Evolutionary conservation across 1,140 invertebrate genomes (phyloP).

Genomic region (Colletes latitarsis): DNA sequence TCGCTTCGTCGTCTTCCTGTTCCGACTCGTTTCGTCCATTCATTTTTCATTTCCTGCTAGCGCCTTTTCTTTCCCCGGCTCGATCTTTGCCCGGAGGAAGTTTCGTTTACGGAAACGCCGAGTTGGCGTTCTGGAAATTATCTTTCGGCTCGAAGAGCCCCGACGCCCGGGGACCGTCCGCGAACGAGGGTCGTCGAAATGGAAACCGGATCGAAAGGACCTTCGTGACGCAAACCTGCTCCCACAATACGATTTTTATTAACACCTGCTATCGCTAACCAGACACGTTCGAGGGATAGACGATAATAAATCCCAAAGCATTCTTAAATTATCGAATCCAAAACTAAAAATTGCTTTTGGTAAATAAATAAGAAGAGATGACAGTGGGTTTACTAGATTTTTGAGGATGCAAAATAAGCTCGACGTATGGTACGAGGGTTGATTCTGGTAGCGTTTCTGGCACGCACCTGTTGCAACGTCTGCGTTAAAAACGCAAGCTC

Average conservation of each 20-base stretch:
- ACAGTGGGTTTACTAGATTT: too few relatives aligned
- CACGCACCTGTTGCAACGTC: constrained; percentile 40
- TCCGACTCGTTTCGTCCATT: constrained; percentile 17
- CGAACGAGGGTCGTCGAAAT: background rate
- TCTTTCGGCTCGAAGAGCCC: constrained; percentile 30
- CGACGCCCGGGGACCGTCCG: background rate
- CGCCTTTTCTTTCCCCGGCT: constrained; percentile 7
- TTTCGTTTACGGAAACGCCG: constrained; percentile 27
- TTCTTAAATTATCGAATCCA: too few relatives aligned
- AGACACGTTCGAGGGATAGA: too few relatives aligned
- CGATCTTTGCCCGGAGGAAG: background rate
- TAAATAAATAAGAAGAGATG: too few relatives aligned
- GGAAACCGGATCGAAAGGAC: too few relatives aligned
- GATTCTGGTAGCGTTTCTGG: too few relatives aligned
- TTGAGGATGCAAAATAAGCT: too few relatives aligned
- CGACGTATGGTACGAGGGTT: background rate
- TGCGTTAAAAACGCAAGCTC: constrained; percentile 41
- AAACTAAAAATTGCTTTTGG: too few relatives aligned
- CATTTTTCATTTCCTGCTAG: constrained; percentile 32
- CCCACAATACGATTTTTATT: too few relatives aligned
- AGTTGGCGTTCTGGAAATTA: constrained; percentile 30
- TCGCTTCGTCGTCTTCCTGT: background rate
- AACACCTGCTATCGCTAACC: too few relatives aligned
- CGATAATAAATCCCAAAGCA: too few relatives aligned
- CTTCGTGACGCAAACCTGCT: too few relatives aligned